phyloP scores from a whole-genome alignment of 1,140 invertebrate genomes.

The Wiebesia pumilae region DNA sequence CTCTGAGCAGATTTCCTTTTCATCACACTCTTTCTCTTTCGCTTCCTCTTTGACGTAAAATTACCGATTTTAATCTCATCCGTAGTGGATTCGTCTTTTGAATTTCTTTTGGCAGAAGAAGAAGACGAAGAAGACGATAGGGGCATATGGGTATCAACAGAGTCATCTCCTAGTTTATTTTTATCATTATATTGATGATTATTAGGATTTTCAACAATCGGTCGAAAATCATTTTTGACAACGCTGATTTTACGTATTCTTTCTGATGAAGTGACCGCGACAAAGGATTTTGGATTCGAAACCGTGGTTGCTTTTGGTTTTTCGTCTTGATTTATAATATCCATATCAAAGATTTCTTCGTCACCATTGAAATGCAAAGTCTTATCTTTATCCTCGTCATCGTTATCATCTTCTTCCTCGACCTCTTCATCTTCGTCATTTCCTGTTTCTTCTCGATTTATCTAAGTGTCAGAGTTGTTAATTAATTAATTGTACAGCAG shows the following conservation, averaged over 20 bases:
- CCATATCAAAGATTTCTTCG: slow-evolving; percentile 82
- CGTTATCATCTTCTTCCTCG: slow-evolving; percentile 47
- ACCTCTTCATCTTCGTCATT: slow-evolving; percentile 38
- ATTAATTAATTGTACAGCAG: background rate
- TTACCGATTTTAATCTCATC: slow-evolving; percentile 64
- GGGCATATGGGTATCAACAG: slow-evolving; percentile 52
- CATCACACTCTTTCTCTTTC: slow-evolving; percentile 85
- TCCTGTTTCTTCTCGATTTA: slow-evolving; percentile 10
- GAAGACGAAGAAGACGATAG: slow-evolving; percentile 43
- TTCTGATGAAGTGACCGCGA: slow-evolving; percentile 69
- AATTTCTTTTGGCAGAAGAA: slow-evolving; percentile 62
- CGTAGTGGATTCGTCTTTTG: slow-evolving; percentile 66
- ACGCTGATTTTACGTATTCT: slow-evolving; percentile 72
- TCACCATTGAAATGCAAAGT: slow-evolving; percentile 64
- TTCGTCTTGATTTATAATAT: slow-evolving; percentile 77
- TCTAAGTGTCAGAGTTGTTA: background rate
- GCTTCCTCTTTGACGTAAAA: slow-evolving; percentile 80
- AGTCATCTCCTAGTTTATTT: slow-evolving; percentile 63
- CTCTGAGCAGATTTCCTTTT: slow-evolving; percentile 85
- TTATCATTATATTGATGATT: slow-evolving; percentile 59
- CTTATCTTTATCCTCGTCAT: slow-evolving; percentile 61
- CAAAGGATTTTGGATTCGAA: slow-evolving; percentile 68
- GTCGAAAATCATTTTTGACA: slow-evolving; percentile 79
- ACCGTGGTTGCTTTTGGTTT: slow-evolving; percentile 57
- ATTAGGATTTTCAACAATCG: slow-evolving; percentile 71